A percentile compares a stretch with the other conserved stretches of the same genome.
These are phyloP conservation scores for Falco concolor DNA, from an alignment of 2,797 vertebrate genomes.

Conservation along the genomic window DNA sequence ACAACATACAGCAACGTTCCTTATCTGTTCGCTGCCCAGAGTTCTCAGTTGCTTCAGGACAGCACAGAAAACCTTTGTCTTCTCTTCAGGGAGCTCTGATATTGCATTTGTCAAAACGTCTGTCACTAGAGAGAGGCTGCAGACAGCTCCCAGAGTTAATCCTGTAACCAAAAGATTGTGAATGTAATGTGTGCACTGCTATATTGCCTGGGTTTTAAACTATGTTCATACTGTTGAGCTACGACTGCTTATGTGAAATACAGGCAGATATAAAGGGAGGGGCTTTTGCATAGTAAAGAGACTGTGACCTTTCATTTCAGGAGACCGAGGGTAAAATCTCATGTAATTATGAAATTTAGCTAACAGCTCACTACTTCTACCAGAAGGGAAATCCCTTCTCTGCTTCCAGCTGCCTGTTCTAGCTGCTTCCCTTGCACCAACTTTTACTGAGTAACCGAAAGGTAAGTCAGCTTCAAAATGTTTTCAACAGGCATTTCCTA, in stretches of 20 bases:
- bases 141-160: slow-evolving; percentile 81
- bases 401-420: not conserved
- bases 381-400: not conserved
- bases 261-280: not conserved
- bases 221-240: not conserved
- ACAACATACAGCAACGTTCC: slow-evolving; percentile 84
- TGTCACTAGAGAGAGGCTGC: slow-evolving; percentile 78
- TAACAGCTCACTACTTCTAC: not conserved
- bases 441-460: not conserved
- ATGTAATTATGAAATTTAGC: not conserved
- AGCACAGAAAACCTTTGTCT: slow-evolving; percentile 77
- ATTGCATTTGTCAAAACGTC: slow-evolving; percentile 73
- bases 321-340: not conserved
- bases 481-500: not conserved
- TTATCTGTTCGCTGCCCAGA: slow-evolving; percentile 85
- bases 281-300: not conserved
- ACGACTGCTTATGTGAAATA: not conserved
- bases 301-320: not conserved
- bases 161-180: slow-evolving; percentile 57
- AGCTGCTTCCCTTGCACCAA: not conserved
- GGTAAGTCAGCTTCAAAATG: not conserved
- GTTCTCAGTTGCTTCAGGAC: slow-evolving; percentile 79
- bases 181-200: not conserved
- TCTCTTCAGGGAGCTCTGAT: slow-evolving; percentile 71
- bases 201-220: not conserved